Conservation (phyloP, 2,888 invertebrate genomes). For the Nematopogon swammerdamellus region DNA sequence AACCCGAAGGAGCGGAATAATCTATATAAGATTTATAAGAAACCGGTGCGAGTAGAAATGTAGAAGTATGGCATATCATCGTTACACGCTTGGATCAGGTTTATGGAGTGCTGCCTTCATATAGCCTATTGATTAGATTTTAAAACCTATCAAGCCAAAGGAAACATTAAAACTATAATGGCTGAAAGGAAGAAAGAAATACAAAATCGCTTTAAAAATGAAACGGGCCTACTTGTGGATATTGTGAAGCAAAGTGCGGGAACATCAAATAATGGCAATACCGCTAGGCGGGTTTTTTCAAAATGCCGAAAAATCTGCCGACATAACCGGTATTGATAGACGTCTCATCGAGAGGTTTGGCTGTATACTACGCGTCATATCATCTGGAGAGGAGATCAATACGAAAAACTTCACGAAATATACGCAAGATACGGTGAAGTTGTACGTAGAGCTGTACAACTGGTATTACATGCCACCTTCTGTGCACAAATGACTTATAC, state of each 20-base stretch:
- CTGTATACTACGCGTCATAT: no score
- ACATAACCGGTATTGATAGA: no score
- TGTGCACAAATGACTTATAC: not conserved
- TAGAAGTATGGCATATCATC: slow-evolving; percentile 5
- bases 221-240: slow-evolving; percentile 4
- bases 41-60: slow-evolving; percentile 1
- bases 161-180: not conserved
- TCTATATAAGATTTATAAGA: not conserved
- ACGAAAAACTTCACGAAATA: not conserved
- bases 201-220: slow-evolving; percentile 2
- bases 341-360: no score
- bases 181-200: slow-evolving; percentile 4
- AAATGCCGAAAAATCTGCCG: no score
- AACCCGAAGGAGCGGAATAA: slow-evolving; percentile 1
- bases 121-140: slow-evolving; percentile 7
- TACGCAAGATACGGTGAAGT: not conserved
- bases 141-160: slow-evolving; percentile 9
- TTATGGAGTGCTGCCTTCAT: slow-evolving; percentile 10
- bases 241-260: slow-evolving; percentile 16
- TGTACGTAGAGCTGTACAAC: not conserved
- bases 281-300: no score
- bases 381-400: not conserved
- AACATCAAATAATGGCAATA: no score
- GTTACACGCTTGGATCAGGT: slow-evolving; percentile 11
- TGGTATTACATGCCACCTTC: not conserved